Conservation (phyloP, 1,140 invertebrate species). For the Scaptomyza graminum region DNA sequence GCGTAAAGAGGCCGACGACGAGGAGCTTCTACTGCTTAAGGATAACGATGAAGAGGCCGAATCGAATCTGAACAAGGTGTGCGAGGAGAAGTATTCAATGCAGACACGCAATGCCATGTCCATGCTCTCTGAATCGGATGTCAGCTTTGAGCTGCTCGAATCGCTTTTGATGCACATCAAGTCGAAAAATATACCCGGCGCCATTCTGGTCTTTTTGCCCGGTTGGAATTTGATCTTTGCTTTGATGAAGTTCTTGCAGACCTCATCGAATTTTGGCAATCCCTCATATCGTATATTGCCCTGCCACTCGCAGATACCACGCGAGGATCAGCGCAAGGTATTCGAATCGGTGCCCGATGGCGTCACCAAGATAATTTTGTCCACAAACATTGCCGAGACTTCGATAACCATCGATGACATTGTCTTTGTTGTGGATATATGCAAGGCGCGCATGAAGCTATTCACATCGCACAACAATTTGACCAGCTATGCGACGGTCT, state of each 20-base stretch:
- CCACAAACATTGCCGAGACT: constrained; percentile 97
- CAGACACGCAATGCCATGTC: constrained; percentile 90
- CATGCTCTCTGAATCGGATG: constrained; percentile 91
- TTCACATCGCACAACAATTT: constrained; percentile 98
- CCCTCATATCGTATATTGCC: constrained; percentile 89
- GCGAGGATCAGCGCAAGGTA: constrained; percentile 95
- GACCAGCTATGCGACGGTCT: constrained; percentile 96
- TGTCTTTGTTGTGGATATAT: constrained; percentile 97
- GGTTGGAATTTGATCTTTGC: constrained; percentile 98
- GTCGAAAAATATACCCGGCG: constrained; percentile 89
- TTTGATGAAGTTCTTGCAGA: constrained; percentile 92
- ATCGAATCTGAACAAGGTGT: constrained; percentile 91
- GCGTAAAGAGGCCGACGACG: constrained; percentile 89
- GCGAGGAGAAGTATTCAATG: constrained; percentile 85
- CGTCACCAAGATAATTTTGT: constrained; percentile 92
- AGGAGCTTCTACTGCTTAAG: constrained; percentile 84
- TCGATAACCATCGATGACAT: constrained; percentile 99
- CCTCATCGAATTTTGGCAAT: constrained; percentile 89
- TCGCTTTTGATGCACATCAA: constrained; percentile 91
- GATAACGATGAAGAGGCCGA: constrained; percentile 87
- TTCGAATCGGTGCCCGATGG: constrained; percentile 90
- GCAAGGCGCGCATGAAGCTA: constrained; percentile 97
- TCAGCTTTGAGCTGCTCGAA: constrained; percentile 96
- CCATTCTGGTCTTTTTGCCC: constrained; percentile 95
- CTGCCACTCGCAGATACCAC: constrained; percentile 94